phyloP scores from a whole-genome alignment of 2,888 invertebrate species.

The Philopedon plagiatum region DNA sequence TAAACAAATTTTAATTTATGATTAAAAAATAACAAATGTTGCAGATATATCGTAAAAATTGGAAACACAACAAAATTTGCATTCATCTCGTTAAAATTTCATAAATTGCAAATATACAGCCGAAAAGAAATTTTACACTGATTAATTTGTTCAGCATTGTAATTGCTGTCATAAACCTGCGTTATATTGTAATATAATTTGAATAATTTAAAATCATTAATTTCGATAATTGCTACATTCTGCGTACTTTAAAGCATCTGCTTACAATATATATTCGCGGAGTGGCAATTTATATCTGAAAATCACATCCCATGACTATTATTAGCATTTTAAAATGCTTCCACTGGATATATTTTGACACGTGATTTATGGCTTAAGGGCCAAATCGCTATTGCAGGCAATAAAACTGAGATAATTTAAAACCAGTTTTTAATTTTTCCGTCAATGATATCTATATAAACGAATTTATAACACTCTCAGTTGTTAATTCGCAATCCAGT shows the following conservation, averaged over 20 bases:
- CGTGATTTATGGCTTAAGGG: slow-evolving; percentile 34
- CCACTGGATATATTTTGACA: slow-evolving; percentile 36
- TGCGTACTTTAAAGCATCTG: slow-evolving; percentile 47
- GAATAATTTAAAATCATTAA: slow-evolving; percentile 49
- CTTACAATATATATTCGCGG: slow-evolving; percentile 46
- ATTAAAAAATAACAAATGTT: slow-evolving; percentile 16
- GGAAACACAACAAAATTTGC: slow-evolving; percentile 12
- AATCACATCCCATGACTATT: slow-evolving; percentile 43
- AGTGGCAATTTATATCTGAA: slow-evolving; percentile 38
- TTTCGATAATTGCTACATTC: slow-evolving; percentile 44
- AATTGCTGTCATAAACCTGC: slow-evolving; percentile 36
- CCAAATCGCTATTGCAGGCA: slow-evolving; percentile 12
- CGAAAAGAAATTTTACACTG: slow-evolving; percentile 23
- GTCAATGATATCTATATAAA: not conserved
- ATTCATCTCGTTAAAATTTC: slow-evolving; percentile 22
- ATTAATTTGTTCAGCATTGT: slow-evolving; percentile 39
- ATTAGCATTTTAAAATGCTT: slow-evolving; percentile 43
- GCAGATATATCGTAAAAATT: slow-evolving; percentile 2
- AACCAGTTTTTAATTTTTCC: slow-evolving; percentile 8
- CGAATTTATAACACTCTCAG: slow-evolving; percentile 1
- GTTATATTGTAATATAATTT: slow-evolving; percentile 42
- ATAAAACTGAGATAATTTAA: slow-evolving; percentile 18
- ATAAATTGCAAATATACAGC: slow-evolving; percentile 15
- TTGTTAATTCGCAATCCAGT: not conserved
- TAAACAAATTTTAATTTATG: slow-evolving; percentile 16